Evolutionary conservation across 2,888 invertebrate genomes (phyloP), one percentile per base, ranked within the genome.

Genomic region (Caenorhabditis sp.): DNA sequence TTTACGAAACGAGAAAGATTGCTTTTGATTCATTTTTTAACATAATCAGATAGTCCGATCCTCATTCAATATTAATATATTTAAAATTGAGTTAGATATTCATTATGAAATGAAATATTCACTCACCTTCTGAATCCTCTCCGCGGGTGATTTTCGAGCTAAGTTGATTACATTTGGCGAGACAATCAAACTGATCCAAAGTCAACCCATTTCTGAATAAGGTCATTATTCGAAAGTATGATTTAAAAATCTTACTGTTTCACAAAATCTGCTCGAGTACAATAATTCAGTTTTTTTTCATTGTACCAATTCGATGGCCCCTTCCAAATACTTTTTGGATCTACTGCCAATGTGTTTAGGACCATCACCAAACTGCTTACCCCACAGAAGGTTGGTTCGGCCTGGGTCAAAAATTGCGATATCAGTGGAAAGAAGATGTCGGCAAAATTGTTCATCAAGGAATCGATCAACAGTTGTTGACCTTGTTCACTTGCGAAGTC

Each of bases 281-380:
- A 89, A 70, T 89, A 89, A 70, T 89, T 88, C 21, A 89, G 81
- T 89, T 89, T 89, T 43, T 86, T 82, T 77, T 89, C 89, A 76
- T 89, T 89, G 77, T 89, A 89, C 87, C 89, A 89, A 21, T 89
- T 82, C 89, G 89, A 89, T 1, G 88, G 86, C 0, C 88, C 88
- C 71, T 88, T 88, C 88, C 88, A 88, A 0, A 78, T 75, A 59
- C 68, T 72, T 17, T 85, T 87, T 0, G 89, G 88, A 65, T 88
- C 88, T 5, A 88, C 86, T 68, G 88, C 88, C 31, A 89, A 80
- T 3, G 88, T 86, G 71, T 89, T 89, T 31, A 89, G 81, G 2
- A 87, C 76, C 83, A 84, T 84, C 7, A 84, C 83, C 17, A 89
- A 81, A 1, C 89, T 88, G 23, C 89, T 87, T n/a, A 89, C 83